These are phyloP conservation scores for Tokudaia tokunoshimensis DNA, from an alignment of 2,797 vertebrate genomes.

Conservation along the genomic window DNA sequence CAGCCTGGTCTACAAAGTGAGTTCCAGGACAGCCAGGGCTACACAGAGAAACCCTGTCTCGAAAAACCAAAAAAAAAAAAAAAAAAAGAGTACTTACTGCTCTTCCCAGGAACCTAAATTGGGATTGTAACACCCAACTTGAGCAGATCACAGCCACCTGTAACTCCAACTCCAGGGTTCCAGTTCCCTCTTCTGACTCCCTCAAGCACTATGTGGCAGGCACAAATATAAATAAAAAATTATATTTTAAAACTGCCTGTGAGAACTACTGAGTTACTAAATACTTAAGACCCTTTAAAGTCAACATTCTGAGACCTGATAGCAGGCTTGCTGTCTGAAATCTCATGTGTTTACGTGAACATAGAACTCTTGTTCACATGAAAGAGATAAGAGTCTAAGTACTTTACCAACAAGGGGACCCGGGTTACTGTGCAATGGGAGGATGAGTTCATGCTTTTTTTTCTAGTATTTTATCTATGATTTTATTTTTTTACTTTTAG, in stretches of 20 bases:
- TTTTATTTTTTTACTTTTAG: slow-evolving; percentile 51
- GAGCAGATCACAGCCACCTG: neutral
- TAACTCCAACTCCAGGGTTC: neutral
- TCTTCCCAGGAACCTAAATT: neutral
- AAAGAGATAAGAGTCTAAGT: slow-evolving; percentile 13
- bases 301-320: slow-evolving; percentile 2
- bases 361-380: slow-evolving; percentile 27
- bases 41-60: no score
- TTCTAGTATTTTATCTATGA: slow-evolving; percentile 21
- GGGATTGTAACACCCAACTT: no score
- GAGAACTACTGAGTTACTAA: neutral
- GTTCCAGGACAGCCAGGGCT: no score
- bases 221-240: neutral
- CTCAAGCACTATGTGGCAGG: neutral
- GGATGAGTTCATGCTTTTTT: neutral
- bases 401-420: neutral
- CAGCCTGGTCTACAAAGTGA: no score
- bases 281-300: neutral
- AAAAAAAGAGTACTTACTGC: neutral
- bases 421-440: neutral
- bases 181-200: neutral
- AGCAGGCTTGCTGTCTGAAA: neutral
- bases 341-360: slow-evolving; percentile 9
- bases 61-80: no score
- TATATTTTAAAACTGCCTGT: neutral